Evolutionary conservation across 2,888 invertebrate genomes (phyloP).

Genomic region (Nezara viridula): DNA sequence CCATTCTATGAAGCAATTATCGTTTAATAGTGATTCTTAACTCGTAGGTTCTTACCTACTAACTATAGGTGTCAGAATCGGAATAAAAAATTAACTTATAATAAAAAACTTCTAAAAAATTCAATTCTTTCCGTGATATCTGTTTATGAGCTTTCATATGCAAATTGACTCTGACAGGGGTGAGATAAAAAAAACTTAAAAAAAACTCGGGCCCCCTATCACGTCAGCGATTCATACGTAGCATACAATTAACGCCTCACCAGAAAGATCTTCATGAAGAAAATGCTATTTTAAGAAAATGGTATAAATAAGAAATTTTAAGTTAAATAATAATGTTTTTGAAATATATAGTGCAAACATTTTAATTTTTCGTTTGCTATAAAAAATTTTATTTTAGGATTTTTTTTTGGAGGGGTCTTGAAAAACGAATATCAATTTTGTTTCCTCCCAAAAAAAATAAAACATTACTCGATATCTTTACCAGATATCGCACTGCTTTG

Average conservation of each 20-base stretch:
- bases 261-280: too few species aligned
- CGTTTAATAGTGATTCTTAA: neutral
- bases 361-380: too few species aligned
- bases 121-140: slow-evolving; percentile 41
- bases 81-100: neutral
- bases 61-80: slow-evolving; percentile 8
- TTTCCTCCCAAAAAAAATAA: too few species aligned
- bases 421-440: too few species aligned
- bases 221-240: neutral
- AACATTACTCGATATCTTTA: too few species aligned
- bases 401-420: too few species aligned
- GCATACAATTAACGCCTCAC: neutral
- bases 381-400: too few species aligned
- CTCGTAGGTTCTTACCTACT: neutral
- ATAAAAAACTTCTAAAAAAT: slow-evolving; percentile 30
- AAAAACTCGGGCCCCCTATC: neutral
- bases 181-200: neutral
- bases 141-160: slow-evolving; percentile 51
- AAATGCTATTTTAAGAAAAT: neutral
- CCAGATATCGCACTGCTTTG: too few species aligned
- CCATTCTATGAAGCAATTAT: neutral
- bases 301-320: neutral
- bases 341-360: too few species aligned
- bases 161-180: slow-evolving; percentile 36
- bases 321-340: too few species aligned